Percentiles rank a stretch among this genome's conserved stretches.
These are phyloP conservation scores for Mormyrus lacerda DNA, from an alignment of 2,113 vertebrate species.

Conservation along the genomic window DNA sequence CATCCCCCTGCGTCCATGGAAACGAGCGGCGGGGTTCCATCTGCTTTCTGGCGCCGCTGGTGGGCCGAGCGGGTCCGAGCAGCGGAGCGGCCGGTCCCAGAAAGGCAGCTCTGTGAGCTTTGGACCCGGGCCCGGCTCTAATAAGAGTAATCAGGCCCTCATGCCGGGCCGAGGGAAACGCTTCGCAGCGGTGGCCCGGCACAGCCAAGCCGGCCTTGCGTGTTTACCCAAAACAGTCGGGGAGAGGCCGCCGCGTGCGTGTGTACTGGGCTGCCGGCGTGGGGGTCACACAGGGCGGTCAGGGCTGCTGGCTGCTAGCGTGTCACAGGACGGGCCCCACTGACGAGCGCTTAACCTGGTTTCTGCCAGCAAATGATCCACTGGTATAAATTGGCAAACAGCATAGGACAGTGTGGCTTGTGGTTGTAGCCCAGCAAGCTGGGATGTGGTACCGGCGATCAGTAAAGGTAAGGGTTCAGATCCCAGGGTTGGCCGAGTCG, in stretches of 20 bases:
- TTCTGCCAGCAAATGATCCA: neutral
- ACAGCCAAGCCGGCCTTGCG: constrained; percentile 50
- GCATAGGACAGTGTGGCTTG: neutral
- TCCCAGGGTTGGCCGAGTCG: neutral
- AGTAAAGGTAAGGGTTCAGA: neutral
- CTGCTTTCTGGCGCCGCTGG: constrained; percentile 76
- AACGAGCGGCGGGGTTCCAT: constrained; percentile 80
- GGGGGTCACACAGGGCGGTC: neutral
- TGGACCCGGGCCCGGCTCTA: constrained; percentile 93
- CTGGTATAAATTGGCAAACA: neutral
- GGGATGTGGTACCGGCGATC: neutral
- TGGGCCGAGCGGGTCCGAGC: constrained; percentile 63
- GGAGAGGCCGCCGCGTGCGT: constrained; percentile 33
- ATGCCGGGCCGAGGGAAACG: constrained; percentile 80
- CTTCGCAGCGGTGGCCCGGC: constrained; percentile 83
- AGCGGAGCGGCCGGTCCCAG: constrained; percentile 77
- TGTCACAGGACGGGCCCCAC: neutral
- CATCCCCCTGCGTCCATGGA: constrained; percentile 86
- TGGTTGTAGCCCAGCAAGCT: neutral
- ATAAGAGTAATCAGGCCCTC: constrained; percentile 97
- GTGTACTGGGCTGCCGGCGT: neutral
- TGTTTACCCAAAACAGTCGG: constrained; percentile 77
- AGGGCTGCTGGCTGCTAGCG: neutral
- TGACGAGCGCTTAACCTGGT: neutral
- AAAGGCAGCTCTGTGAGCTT: constrained; percentile 82